Percentiles rank a stretch among this genome's conserved stretches.
Evolutionary conservation across 2,113 vertebrate species (phyloP).

Genomic region (Syrmaticus mikado): DNA sequence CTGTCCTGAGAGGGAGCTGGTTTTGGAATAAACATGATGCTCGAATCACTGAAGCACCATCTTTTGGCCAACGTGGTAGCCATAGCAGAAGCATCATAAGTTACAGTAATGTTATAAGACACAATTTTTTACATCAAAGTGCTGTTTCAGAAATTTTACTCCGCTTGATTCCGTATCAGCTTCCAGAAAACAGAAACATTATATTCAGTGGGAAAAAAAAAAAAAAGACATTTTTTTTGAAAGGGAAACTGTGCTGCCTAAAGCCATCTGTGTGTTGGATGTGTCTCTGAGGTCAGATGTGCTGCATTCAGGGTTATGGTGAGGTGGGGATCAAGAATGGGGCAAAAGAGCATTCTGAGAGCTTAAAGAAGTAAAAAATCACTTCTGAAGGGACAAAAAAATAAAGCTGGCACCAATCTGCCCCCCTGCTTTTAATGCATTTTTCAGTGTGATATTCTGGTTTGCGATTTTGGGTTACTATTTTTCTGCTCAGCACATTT

Average conservation of each 20-base stretch:
- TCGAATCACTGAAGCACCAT: neutral
- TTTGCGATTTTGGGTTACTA: conserved; percentile 35
- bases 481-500: conserved; percentile 60
- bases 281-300: neutral
- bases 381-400: neutral
- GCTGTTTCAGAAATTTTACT: neutral
- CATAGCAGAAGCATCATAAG: neutral
- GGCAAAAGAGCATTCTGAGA: neutral
- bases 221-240: rapidly evolving
- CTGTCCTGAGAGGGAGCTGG: neutral
- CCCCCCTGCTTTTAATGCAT: conserved; percentile 50
- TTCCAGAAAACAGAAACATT: neutral
- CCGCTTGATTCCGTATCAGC: neutral
- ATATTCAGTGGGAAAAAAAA: neutral
- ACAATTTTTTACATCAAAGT: neutral
- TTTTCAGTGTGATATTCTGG: conserved; percentile 29
- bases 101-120: neutral
- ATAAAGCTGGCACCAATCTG: conserved; percentile 12
- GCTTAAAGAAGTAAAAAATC: conserved; percentile 21
- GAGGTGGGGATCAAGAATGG: neutral
- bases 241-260: neutral
- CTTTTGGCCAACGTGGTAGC: no score
- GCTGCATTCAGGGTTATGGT: neutral
- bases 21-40: rapidly evolving
- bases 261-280: neutral